These are phyloP conservation scores for Lagopus muta DNA, from an alignment of 2,113 vertebrate species.

Conservation along the genomic window DNA sequence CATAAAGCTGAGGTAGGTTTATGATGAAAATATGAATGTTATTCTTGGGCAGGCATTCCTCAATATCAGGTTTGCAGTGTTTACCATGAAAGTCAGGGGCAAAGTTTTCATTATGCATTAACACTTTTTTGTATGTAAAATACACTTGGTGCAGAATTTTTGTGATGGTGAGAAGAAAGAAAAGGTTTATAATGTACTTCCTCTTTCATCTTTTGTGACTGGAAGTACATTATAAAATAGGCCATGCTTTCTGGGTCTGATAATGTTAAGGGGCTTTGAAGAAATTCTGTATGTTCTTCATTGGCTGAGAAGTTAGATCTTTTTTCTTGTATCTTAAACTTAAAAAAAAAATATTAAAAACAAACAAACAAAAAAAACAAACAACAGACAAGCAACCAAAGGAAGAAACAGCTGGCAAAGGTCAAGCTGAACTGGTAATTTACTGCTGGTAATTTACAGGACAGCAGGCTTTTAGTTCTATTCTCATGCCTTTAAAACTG, in stretches of 20 bases:
- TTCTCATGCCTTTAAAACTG: slow-evolving; percentile 1
- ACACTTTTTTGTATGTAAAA: neutral
- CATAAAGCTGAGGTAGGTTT: neutral
- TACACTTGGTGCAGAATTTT: neutral
- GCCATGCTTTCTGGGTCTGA: neutral
- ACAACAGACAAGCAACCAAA: neutral
- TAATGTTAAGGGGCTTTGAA: slow-evolving; percentile 34
- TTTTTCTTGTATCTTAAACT: neutral
- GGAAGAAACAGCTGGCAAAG: slow-evolving; percentile 17
- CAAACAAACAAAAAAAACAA: too few relatives aligned
- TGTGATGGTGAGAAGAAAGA: neutral
- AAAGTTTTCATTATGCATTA: neutral
- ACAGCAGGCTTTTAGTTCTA: neutral
- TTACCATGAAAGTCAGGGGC: neutral
- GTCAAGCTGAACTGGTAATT: slow-evolving; percentile 12
- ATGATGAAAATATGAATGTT: neutral
- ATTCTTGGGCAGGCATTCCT: neutral
- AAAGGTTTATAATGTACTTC: neutral
- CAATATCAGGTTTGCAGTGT: neutral
- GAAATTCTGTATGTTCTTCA: slow-evolving; percentile 24
- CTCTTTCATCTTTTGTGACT: slow-evolving; percentile 16
- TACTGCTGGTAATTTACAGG: neutral
- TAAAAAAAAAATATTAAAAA: neutral
- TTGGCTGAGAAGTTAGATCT: slow-evolving; percentile 19
- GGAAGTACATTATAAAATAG: neutral